Evolutionary conservation across 2,113 vertebrate species (phyloP), one percentile per base, ranked within the genome.

Genomic region (Sardina pilchardus): DNA sequence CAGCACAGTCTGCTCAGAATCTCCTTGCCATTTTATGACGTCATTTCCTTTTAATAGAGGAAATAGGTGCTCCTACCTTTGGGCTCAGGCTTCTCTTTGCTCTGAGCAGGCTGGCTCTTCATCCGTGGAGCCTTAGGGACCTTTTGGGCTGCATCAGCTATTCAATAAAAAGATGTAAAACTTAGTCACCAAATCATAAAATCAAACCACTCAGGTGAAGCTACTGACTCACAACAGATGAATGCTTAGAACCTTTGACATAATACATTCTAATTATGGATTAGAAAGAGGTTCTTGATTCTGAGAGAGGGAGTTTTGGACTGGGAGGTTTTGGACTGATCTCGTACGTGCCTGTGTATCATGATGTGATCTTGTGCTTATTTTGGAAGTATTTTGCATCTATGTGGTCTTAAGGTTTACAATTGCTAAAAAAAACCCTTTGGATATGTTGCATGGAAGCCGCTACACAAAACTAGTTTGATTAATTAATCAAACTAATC

Each of bases 1-100:
- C n/a, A n/a, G n/a, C n/a, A n/a, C n/a, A n/a, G 3, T 45, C 44
- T 45, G 44, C 10, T 45, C 1, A 3, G 17, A 75, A 39, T n/a
- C 5, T 47, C 0, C 6, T 42, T 24, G 9, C 0, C 4, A 26
- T 2, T 4, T 7, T 10, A 45, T 81, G 78, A 45, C 8, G 45
- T 19, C 48, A 83, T 34, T 53, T 53, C 39, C 44, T 42, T n/a
- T 83, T 88, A 63, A 26, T 71, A 3, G 0, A 71, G 26, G 10
- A 71, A 71, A 34, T 12, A 71, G 63, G 26, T 71, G 63, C 1
- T 34, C 81, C 34, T 56, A 89, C 88, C 88, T 89, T 83, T 83
- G 47, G 53, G 53, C 10, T 81, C 30, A 6, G 81, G 30, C 84
- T 85, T 87, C 5, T 21, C 36, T 26, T 75, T 84, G 39, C 81